Evolutionary conservation across 2,888 invertebrate species (phyloP).

Genomic region (Deilephila elpenor): DNA sequence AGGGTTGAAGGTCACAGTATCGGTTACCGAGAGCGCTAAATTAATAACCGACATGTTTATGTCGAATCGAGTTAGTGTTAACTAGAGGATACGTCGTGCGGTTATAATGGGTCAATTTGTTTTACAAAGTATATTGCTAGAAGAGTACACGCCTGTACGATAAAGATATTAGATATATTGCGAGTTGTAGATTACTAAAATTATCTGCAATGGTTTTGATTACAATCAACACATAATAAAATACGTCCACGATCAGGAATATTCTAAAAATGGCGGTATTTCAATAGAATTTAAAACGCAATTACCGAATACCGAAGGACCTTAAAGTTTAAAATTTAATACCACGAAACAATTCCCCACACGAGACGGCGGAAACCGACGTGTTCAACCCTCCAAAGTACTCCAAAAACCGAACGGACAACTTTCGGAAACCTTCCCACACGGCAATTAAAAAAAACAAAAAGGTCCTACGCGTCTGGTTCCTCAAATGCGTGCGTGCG

Average conservation of each 20-base stretch:
- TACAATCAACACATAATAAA: not conserved
- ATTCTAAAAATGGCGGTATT: no score
- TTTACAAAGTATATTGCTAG: not conserved
- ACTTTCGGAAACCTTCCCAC: conserved; percentile 45
- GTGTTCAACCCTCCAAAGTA: conserved; percentile 34
- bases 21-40: conserved; percentile 22
- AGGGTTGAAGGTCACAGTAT: conserved; percentile 15
- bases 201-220: not conserved
- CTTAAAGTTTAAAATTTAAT: not conserved
- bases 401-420: conserved; percentile 43
- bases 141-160: no score
- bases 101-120: conserved; percentile 13
- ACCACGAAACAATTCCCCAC: not conserved
- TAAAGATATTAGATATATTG: not conserved
- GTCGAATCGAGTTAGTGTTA: conserved; percentile 12
- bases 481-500: conserved; percentile 38
- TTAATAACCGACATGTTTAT: conserved; percentile 5
- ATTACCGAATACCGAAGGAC: not conserved
- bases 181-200: not conserved
- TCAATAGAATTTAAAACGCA: no score
- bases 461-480: conserved; percentile 39
- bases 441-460: conserved; percentile 40
- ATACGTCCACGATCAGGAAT: not conserved
- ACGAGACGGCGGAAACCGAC: conserved; percentile 18
- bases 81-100: not conserved